A percentile compares a stretch with the other conserved stretches of the same genome.
Conservation (phyloP, 2,888 invertebrate genomes). For the Ichneumoninae sp. region DNA sequence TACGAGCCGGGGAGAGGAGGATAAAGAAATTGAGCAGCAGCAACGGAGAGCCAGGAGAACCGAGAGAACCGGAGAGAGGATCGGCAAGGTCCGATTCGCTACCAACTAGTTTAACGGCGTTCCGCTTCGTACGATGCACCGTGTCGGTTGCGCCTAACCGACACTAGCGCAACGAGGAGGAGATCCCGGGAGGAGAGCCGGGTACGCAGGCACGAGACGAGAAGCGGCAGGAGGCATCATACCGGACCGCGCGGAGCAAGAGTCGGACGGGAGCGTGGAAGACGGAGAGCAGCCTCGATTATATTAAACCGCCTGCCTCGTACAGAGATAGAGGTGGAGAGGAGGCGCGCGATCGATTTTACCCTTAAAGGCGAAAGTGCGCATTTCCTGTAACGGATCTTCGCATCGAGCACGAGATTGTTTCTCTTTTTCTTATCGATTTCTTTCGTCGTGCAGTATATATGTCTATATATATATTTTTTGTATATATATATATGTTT, state of each 20-base stretch:
- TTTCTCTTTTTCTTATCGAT: constrained; percentile 60
- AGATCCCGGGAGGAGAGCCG: not conserved
- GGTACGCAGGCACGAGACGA: not conserved
- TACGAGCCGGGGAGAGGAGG: not conserved
- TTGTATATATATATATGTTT: not conserved
- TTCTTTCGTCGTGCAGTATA: not conserved
- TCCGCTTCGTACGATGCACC: constrained; percentile 68
- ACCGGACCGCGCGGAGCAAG: constrained; percentile 16
- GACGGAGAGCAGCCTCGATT: constrained; percentile 54
- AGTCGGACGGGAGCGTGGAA: constrained; percentile 44
- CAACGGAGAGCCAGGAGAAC: not conserved
- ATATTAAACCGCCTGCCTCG: constrained; percentile 58
- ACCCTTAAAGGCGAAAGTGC: constrained; percentile 51
- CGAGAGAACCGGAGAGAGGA: constrained; percentile 36
- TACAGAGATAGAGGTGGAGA: constrained; percentile 7
- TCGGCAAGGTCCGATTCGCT: constrained; percentile 67
- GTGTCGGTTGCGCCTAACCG: constrained; percentile 34
- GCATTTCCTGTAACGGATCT: constrained; percentile 67
- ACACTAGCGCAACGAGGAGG: not conserved
- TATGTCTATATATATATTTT: not conserved
- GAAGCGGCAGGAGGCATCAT: constrained; percentile 3
- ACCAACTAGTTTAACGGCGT: constrained; percentile 68
- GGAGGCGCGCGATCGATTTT: constrained; percentile 63
- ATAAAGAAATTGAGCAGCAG: constrained; percentile 8
- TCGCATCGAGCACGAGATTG: constrained; percentile 63